Conservation (phyloP, 2,113 vertebrate species). For the Pimephales promelas region DNA sequence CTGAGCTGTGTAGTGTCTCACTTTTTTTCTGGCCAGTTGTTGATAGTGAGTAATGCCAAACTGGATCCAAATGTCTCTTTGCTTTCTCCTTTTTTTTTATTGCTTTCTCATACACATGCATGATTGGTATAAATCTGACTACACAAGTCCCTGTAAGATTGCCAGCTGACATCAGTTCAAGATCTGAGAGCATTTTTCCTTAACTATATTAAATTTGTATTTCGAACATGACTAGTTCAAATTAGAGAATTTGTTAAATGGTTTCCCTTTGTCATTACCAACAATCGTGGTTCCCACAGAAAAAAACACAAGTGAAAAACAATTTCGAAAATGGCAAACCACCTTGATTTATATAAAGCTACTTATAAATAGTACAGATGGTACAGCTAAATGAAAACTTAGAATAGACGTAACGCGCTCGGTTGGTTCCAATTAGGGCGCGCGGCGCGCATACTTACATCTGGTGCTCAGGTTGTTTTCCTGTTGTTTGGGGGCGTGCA, state of each 20-base stretch:
- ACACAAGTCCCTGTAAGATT: neutral
- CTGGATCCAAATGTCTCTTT: neutral
- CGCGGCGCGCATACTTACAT: neutral
- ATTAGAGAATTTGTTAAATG: neutral
- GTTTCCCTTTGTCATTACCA: neutral
- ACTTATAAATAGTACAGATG: no score
- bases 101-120: neutral
- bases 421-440: neutral
- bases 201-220: neutral
- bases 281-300: neutral
- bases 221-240: neutral
- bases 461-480: neutral
- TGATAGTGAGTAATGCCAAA: neutral
- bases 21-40: neutral
- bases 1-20: neutral
- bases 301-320: neutral
- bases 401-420: no score
- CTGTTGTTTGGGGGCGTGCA: neutral
- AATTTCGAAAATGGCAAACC: neutral
- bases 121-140: neutral
- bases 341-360: neutral
- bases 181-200: neutral
- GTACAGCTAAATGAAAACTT: no score
- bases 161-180: neutral
- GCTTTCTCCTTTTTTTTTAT: no score